Evolutionary conservation across 2,113 vertebrate species (phyloP), one percentile per base, ranked within the genome.

Genomic region (Ammodytes dubius): DNA sequence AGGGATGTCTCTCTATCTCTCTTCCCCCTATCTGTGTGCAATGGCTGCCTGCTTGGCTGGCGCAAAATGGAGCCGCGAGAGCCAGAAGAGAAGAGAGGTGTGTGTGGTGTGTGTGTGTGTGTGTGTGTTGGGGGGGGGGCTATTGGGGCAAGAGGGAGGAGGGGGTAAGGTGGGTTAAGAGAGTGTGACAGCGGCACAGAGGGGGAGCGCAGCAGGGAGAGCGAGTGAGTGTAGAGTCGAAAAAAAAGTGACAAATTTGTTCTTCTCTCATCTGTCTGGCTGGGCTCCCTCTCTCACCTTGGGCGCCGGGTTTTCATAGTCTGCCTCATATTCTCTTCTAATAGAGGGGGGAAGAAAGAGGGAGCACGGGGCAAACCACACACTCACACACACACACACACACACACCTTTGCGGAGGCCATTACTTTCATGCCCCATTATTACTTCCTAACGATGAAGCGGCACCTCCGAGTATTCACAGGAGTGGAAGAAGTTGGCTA

Each of bases 41-140:
- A 91, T 87, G 85, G 89, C 90, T 87, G 88, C 85, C 87, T 84
- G 85, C 70, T 82, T 11, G 67, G 80, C 80, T 47, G 70, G 79
- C 15, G 76, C 79, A 93, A 92, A 93, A 93, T 91, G 89, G 88
- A 92, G 85, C 68, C 67, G 35, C 0, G 2, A 85, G 74, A 74
- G 47, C 13, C 13, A 37, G 46, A 39, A 47, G 39, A 9, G 46
- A 4, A 27, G 27, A 35, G 8, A 57, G 9, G 50, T 63, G 60
- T 27, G 27, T n/a, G 37, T 60, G 58, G 10, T 7, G 61, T n/a
- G n/a, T n/a, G 50, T 63, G 60, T 27, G 27, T 27, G 37, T 60
- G 58, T 5, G 4, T 42, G 43, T 37, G 64, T 1, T 27, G 37
- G 6, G 45, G 15, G 15, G 27, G 40, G 63, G 14, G 53, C n/a